Evolutionary conservation across 2,888 invertebrate species (phyloP).

Genomic region (Heteromyza rotundicornis): DNA sequence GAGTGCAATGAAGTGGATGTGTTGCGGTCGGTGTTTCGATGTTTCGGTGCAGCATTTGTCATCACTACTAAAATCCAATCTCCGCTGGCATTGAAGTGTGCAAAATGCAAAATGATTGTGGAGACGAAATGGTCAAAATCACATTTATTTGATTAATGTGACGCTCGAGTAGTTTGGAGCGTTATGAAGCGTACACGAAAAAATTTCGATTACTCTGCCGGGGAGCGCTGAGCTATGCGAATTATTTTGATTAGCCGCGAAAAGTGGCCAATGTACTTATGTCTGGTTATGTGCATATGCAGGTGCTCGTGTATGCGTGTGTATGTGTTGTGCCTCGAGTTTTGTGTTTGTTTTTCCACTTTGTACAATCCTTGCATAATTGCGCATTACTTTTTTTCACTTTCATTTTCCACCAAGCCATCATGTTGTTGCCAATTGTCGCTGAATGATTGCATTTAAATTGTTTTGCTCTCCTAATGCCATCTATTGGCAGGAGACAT

Average conservation of each 20-base stretch:
- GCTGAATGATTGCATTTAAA: conserved; percentile 50
- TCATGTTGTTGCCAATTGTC: too few relatives aligned
- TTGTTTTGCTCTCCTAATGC: conserved; percentile 51
- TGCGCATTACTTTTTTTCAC: conserved; percentile 42
- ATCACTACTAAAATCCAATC: background rate
- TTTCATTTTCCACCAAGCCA: conserved; percentile 48
- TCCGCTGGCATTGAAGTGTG: background rate
- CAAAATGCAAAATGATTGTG: conserved; percentile 5
- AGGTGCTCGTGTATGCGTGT: background rate
- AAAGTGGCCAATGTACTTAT: background rate
- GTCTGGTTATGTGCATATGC: background rate
- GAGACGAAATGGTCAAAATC: background rate
- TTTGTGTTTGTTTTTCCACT: too few relatives aligned
- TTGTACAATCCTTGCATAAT: conserved; percentile 48
- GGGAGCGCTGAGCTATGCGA: background rate
- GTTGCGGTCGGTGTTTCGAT: background rate
- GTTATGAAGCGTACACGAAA: background rate
- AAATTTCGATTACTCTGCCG: background rate
- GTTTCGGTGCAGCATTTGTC: background rate
- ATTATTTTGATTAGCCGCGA: background rate
- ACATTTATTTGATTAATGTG: conserved; percentile 5
- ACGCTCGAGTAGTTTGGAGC: conserved; percentile 7
- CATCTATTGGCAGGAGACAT: conserved; percentile 34
- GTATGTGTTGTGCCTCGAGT: too few relatives aligned
- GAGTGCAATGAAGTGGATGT: background rate